phyloP scores from a whole-genome alignment of 2,888 invertebrate species.

The Athalia circularis region DNA sequence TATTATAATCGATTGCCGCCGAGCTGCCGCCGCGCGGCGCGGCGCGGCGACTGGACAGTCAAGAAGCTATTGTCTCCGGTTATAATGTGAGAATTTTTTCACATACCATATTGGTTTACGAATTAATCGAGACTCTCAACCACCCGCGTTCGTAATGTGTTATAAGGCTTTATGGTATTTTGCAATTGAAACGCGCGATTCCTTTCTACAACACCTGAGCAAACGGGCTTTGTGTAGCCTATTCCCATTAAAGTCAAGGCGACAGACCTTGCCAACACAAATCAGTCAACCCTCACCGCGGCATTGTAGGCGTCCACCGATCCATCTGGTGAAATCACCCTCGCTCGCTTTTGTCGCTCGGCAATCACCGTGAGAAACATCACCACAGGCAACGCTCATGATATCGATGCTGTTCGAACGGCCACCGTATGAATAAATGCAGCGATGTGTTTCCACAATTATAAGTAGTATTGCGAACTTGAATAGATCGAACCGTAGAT shows the following conservation, averaged over 20 bases:
- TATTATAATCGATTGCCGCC: constrained; percentile 43
- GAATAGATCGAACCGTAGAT: not conserved
- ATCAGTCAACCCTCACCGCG: constrained; percentile 67
- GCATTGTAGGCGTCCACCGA: constrained; percentile 61
- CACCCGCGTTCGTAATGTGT: constrained; percentile 34
- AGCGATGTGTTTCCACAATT: constrained; percentile 52
- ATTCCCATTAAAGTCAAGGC: constrained; percentile 71
- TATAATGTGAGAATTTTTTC: constrained; percentile 17
- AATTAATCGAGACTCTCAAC: constrained; percentile 43
- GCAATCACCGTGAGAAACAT: constrained; percentile 58
- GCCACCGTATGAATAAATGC: constrained; percentile 56
- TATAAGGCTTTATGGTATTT: constrained; percentile 52
- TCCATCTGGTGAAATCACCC: constrained; percentile 70
- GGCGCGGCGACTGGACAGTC: not conserved
- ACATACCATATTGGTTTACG: constrained; percentile 45
- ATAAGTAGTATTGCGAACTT: constrained; percentile 44
- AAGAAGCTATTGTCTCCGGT: constrained; percentile 17
- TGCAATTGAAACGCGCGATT: constrained; percentile 58
- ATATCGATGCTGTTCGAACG: constrained; percentile 45
- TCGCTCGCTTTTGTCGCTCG: constrained; percentile 54
- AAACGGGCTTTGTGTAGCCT: constrained; percentile 59
- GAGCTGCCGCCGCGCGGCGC: not conserved
- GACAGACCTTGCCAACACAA: constrained; percentile 69
- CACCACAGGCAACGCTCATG: constrained; percentile 45
- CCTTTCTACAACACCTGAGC: constrained; percentile 63